These are phyloP conservation scores for Tapirus indicus DNA, from an alignment of 2,797 vertebrate genomes.

Conservation along the genomic window DNA sequence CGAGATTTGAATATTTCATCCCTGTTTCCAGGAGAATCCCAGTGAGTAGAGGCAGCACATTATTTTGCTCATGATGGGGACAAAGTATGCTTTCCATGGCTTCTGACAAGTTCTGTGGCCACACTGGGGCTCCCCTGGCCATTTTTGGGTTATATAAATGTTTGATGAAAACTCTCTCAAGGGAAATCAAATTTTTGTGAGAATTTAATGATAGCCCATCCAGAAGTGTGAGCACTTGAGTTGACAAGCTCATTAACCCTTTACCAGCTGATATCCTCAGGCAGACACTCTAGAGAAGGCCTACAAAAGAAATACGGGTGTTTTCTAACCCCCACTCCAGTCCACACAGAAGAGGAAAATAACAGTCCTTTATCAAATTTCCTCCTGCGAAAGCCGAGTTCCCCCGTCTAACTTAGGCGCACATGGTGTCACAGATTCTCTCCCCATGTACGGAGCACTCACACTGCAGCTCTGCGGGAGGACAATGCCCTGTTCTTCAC, in stretches of 20 bases:
- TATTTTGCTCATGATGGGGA: slow-evolving; percentile 55
- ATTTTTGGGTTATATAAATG: slow-evolving; percentile 88
- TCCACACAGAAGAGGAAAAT: slow-evolving; percentile 39
- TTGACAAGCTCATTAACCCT: slow-evolving; percentile 86
- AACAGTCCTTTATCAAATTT: neutral
- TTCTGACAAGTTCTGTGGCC: slow-evolving; percentile 71
- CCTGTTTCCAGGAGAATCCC: neutral
- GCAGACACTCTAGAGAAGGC: slow-evolving; percentile 15
- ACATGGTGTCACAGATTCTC: neutral
- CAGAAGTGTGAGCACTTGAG: slow-evolving; percentile 79
- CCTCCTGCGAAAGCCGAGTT: neutral
- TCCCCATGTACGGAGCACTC: neutral
- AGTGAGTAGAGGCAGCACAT: neutral
- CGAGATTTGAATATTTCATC: slow-evolving; percentile 38
- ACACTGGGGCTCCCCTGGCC: slow-evolving; percentile 57
- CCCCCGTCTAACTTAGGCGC: neutral
- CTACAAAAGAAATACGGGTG: neutral
- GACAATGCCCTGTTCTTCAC: slow-evolving; percentile 50
- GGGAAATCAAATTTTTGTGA: slow-evolving; percentile 89
- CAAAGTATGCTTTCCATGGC: slow-evolving; percentile 46
- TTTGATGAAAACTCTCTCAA: slow-evolving; percentile 84
- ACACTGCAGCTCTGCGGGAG: neutral
- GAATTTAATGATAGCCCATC: slow-evolving; percentile 87
- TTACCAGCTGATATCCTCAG: slow-evolving; percentile 48
- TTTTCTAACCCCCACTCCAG: slow-evolving; percentile 9